phyloP scores from a whole-genome alignment of 1,140 invertebrate species.

The Acromyrmex charruanus region DNA sequence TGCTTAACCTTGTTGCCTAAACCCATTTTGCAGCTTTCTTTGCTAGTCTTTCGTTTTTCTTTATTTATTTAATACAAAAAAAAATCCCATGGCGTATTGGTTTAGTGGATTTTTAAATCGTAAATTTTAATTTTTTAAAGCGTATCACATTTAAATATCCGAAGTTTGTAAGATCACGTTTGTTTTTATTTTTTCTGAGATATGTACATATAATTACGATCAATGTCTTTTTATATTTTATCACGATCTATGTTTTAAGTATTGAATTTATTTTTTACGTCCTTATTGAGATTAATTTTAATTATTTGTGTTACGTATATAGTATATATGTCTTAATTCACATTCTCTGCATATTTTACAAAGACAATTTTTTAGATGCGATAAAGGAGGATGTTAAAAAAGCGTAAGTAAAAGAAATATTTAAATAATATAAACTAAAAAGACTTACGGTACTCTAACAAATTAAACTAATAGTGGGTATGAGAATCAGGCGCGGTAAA shows the following conservation, averaged over 20 bases:
- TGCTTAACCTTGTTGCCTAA: slow-evolving; percentile 67
- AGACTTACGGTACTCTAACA: no score
- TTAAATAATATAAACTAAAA: no score
- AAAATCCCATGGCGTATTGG: not conserved
- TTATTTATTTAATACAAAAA: slow-evolving; percentile 36
- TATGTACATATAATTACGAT: not conserved
- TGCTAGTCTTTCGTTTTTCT: not conserved
- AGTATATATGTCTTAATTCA: not conserved
- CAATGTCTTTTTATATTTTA: not conserved
- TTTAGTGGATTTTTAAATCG: not conserved
- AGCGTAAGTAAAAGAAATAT: no score
- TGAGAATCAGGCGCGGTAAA: no score
- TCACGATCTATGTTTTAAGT: not conserved
- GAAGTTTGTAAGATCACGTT: not conserved
- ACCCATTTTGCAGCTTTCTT: slow-evolving; percentile 43
- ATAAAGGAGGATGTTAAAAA: no score
- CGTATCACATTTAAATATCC: not conserved
- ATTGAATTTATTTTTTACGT: not conserved
- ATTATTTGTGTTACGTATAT: not conserved
- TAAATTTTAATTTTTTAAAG: not conserved
- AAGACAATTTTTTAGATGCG: not conserved
- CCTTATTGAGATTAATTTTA: no score
- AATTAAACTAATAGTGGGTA: no score
- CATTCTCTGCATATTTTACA: not conserved
- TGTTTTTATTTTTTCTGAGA: not conserved